Evolutionary conservation across 2,113 vertebrate species (phyloP).

Genomic region (Chloropsis cyanopogon): DNA sequence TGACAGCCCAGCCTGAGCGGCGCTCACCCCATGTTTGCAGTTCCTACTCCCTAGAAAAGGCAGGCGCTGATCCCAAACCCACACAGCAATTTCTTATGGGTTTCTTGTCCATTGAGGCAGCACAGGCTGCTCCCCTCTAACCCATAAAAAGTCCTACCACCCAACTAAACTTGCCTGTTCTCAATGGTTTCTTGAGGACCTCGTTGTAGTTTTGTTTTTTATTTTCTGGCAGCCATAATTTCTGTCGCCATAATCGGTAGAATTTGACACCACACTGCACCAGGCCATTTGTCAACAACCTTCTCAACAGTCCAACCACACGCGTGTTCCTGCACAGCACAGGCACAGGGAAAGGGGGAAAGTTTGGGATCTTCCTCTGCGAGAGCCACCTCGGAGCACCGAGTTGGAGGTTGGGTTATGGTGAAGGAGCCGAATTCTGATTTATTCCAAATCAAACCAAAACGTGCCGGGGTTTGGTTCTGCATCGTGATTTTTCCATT

Average conservation of each 20-base stretch:
- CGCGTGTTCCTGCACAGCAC: neutral
- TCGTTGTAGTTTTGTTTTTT: neutral
- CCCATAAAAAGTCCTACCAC: neutral
- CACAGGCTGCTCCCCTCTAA: neutral
- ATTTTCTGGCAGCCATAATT: neutral
- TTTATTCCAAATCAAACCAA: neutral
- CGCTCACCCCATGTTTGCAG: rapidly evolving
- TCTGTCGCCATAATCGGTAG: neutral
- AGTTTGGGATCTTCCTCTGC: neutral
- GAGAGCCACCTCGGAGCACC: neutral
- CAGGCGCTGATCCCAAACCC: neutral
- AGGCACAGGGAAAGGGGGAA: neutral
- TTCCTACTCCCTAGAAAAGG: neutral
- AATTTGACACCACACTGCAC: conserved; percentile 34
- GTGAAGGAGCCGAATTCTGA: rapidly evolving
- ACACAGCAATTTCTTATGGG: neutral
- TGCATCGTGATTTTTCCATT: rapidly evolving
- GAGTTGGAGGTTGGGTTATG: rapidly evolving
- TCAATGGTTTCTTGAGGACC: neutral
- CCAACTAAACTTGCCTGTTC: neutral
- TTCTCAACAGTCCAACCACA: conserved; percentile 60
- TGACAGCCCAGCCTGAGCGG: rapidly evolving
- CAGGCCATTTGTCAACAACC: conserved; percentile 53
- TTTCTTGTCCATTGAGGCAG: neutral
- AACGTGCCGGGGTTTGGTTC: rapidly evolving